Percentiles rank a stretch among this genome's conserved stretches.
phyloP scores from a whole-genome alignment of 2,113 vertebrate genomes.

The Rallus limicola region DNA sequence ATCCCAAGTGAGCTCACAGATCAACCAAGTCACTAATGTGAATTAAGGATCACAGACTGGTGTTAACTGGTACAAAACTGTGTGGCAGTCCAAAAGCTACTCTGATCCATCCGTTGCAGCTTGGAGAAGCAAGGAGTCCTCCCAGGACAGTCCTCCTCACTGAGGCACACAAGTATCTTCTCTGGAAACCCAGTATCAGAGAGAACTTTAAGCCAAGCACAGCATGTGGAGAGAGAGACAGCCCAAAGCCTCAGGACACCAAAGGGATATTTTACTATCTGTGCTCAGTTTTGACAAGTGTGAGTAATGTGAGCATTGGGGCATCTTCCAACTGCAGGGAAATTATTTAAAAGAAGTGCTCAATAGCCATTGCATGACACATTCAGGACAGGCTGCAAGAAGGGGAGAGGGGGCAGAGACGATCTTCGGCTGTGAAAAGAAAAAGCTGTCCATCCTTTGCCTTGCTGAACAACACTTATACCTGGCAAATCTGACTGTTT shows the following conservation, averaged over 20 bases:
- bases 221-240: background rate
- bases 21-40: background rate
- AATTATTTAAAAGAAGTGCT: slow-evolving; percentile 39
- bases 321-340: background rate
- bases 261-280: background rate
- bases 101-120: background rate
- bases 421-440: background rate
- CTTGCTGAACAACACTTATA: slow-evolving; percentile 21
- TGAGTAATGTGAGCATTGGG: slow-evolving; percentile 20
- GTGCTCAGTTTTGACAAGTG: background rate
- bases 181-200: background rate
- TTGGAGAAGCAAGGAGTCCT: background rate
- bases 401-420: background rate
- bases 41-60: background rate
- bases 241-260: background rate
- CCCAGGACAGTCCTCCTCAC: background rate
- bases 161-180: background rate
- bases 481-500: slow-evolving; percentile 18
- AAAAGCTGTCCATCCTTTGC: background rate
- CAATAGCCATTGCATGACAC: slow-evolving; percentile 10
- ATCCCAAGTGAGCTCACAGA: background rate
- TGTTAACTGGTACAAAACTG: background rate
- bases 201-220: background rate
- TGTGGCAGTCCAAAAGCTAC: background rate
- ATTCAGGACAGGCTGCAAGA: background rate